These are phyloP conservation scores for Pangasius mekongensis DNA, from an alignment of 2,797 vertebrate genomes.

Conservation along the genomic window DNA sequence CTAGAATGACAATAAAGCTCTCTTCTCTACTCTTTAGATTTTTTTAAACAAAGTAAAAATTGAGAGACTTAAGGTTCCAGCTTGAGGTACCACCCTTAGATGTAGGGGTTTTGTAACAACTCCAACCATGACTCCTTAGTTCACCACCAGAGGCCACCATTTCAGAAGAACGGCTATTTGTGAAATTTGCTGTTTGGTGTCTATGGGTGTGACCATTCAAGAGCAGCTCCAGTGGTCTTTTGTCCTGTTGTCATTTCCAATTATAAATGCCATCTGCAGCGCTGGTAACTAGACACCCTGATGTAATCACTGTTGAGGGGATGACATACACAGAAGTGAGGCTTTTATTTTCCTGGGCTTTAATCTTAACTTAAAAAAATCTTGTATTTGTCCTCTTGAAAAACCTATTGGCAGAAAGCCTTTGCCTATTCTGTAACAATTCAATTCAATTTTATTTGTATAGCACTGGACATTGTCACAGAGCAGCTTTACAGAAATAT, in stretches of 20 bases:
- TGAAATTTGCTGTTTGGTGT: not conserved
- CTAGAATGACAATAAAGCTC: not conserved
- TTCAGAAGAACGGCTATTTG: no score
- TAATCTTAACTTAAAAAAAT: not conserved
- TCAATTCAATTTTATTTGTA: no score
- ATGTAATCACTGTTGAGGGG: not conserved
- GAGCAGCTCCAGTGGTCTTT: not conserved
- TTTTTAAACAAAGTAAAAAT: not conserved
- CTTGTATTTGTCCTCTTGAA: not conserved
- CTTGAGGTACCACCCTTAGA: no score
- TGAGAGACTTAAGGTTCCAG: not conserved
- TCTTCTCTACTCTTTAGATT: not conserved
- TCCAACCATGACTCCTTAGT: not conserved
- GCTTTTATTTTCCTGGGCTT: not conserved
- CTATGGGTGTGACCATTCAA: not conserved
- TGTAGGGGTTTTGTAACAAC: not conserved
- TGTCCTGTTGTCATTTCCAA: not conserved
- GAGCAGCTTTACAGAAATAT: no score
- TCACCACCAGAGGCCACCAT: not conserved
- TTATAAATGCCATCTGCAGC: not conserved
- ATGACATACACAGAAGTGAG: not conserved
- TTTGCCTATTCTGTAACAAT: not conserved
- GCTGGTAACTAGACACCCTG: not conserved
- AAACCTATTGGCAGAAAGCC: not conserved
- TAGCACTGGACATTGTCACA: no score